Conservation (phyloP, 2,797 vertebrate genomes). For the Ibycter americanus region DNA sequence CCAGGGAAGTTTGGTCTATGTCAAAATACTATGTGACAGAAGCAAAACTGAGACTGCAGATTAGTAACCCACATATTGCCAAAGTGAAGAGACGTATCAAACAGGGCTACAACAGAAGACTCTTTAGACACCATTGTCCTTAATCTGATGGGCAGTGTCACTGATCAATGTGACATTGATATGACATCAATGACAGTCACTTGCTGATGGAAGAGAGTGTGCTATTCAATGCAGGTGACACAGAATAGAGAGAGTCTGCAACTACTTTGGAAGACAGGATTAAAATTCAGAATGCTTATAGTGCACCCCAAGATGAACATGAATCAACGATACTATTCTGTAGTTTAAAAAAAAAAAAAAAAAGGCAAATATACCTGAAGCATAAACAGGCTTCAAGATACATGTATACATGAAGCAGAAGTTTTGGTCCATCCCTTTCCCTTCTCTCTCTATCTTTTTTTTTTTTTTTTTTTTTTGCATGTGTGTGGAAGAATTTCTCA, state of each 20-base stretch:
- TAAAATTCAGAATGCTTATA: background rate
- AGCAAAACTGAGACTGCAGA: background rate
- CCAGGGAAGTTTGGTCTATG: background rate
- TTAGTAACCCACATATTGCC: background rate
- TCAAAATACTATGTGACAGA: background rate
- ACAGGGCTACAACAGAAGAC: background rate
- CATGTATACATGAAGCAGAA: background rate
- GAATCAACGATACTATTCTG: accelerated
- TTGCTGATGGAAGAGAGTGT: background rate
- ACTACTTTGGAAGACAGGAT: background rate
- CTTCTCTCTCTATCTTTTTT: background rate
- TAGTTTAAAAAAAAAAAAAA: background rate
- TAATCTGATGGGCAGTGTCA: background rate
- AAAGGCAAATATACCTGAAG: background rate
- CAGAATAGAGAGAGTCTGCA: background rate
- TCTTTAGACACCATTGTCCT: background rate
- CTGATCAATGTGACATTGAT: no score
- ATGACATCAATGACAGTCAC: background rate
- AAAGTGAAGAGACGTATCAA: background rate
- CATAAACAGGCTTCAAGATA: background rate
- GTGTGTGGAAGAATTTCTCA: background rate
- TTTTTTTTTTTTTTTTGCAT: background rate
- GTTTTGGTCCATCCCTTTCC: background rate
- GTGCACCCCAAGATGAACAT: background rate
- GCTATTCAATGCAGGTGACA: background rate